Evolutionary conservation across 2,888 invertebrate genomes (phyloP), one percentile per base, ranked within the genome.

Genomic region (Limenitis camilla): DNA sequence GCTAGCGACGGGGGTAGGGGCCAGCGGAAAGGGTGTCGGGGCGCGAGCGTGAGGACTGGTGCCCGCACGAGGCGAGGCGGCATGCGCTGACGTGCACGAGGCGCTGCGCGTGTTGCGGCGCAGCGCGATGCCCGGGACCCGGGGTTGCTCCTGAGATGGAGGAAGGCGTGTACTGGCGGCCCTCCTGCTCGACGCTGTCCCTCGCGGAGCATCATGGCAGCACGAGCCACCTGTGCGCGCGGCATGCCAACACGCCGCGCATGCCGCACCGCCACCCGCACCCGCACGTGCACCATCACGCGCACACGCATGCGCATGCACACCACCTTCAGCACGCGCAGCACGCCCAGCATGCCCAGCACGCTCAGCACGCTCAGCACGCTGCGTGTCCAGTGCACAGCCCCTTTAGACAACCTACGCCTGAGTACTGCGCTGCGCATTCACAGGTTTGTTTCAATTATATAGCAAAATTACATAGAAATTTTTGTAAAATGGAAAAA

Each of bases 371-470:
- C 82, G 86, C 78, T 68, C 76, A 76, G 58, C 81, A 80, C 64
- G 66, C 75, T 71, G 89, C 91, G 69, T 93, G 93, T 69, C 93
- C 93, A 42, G 92, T 93, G 69, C 93, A 93, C 82, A 93, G 92
- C 69, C 93, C 93, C 29, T 93, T 92, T 76, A 85, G 93, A 60
- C 92, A 91, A 65, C 86, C 85, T 28, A 80, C 85, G 65, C 87
- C 87, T 39, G 86, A 87, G 58, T 87, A 80, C 62, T 87, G 87
- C 67, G 86, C 86, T 10, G 85, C 85, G 39, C 86, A 86, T 67
- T 78, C 86, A 61, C 87, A 87, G 87, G 87, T 87, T 66, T 58
- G 67, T 64, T 38, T 11, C 6, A 7, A 32, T 39, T 45, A 19
- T 19, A 19, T 2, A 32, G 8, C 19, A 35, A 19, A 33, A 30